Conservation (phyloP, 2,888 invertebrate species). For the Eristalis tenax region DNA sequence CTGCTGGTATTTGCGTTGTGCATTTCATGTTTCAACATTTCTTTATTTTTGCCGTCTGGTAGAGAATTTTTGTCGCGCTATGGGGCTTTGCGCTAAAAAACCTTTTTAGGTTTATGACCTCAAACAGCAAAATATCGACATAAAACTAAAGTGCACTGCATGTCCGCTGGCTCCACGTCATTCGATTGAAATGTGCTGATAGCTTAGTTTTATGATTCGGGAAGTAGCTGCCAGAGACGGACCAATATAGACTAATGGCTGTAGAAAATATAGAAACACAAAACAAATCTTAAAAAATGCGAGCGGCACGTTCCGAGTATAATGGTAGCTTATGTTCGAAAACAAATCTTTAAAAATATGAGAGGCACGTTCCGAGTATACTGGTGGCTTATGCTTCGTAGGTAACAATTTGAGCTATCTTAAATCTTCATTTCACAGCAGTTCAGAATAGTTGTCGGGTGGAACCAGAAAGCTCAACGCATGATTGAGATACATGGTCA, state of each 20-base stretch:
- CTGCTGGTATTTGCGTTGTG: conserved; percentile 24
- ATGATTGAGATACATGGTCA: too few species aligned
- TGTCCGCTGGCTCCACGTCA: conserved; percentile 62
- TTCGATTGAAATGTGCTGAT: conserved; percentile 67
- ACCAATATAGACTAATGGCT: neutral
- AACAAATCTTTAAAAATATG: too few species aligned
- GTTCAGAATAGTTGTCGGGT: too few species aligned
- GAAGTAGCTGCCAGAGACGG: neutral
- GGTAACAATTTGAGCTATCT: too few species aligned
- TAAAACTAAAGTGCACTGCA: conserved; percentile 69
- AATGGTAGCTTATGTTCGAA: too few species aligned
- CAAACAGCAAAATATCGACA: conserved; percentile 52
- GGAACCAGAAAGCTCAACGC: too few species aligned
- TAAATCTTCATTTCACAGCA: too few species aligned
- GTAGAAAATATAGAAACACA: neutral
- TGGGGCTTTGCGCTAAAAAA: conserved; percentile 34
- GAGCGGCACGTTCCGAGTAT: too few species aligned
- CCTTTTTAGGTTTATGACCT: conserved; percentile 62
- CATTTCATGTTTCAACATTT: conserved; percentile 14
- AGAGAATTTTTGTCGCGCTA: conserved; percentile 12
- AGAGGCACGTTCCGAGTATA: too few species aligned
- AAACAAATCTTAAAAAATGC: too few species aligned
- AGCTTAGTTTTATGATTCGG: conserved; percentile 63
- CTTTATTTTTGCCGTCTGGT: conserved; percentile 19
- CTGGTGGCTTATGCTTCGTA: too few species aligned